phyloP scores from a whole-genome alignment of 2,888 invertebrate species.

The Athalia rosae region DNA sequence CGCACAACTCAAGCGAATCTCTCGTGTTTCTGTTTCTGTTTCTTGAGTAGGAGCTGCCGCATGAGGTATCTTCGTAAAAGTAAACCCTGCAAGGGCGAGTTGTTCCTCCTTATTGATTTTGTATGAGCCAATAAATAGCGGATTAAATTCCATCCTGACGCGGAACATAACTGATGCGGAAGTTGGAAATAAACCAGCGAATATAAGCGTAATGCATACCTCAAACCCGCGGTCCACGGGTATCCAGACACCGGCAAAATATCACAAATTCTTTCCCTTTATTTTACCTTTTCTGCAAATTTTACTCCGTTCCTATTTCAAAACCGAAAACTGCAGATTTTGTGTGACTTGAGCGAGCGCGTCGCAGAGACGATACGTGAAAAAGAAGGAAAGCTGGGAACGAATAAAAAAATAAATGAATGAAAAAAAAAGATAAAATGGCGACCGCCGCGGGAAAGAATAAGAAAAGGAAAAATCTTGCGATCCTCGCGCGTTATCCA shows the following conservation, averaged over 20 bases:
- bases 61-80: no score
- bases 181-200: no score
- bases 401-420: background rate
- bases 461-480: background rate
- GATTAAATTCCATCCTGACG: slow-evolving; percentile 49
- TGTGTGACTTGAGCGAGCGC: background rate
- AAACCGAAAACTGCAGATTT: background rate
- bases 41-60: slow-evolving; percentile 5
- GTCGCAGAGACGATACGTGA: background rate
- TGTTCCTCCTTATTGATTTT: slow-evolving; percentile 57
- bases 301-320: background rate
- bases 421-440: background rate
- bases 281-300: background rate
- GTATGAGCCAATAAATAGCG: slow-evolving; percentile 55
- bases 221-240: no score
- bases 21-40: slow-evolving; percentile 14
- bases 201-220: no score
- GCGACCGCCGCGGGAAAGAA: background rate
- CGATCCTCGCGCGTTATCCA: background rate
- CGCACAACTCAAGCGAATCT: no score
- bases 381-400: background rate
- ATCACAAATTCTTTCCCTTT: background rate
- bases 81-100: slow-evolving; percentile 21
- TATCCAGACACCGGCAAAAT: background rate
- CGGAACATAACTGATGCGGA: slow-evolving; percentile 1